phyloP scores from a whole-genome alignment of 2,888 invertebrate genomes.

The Campoletis raptor region DNA sequence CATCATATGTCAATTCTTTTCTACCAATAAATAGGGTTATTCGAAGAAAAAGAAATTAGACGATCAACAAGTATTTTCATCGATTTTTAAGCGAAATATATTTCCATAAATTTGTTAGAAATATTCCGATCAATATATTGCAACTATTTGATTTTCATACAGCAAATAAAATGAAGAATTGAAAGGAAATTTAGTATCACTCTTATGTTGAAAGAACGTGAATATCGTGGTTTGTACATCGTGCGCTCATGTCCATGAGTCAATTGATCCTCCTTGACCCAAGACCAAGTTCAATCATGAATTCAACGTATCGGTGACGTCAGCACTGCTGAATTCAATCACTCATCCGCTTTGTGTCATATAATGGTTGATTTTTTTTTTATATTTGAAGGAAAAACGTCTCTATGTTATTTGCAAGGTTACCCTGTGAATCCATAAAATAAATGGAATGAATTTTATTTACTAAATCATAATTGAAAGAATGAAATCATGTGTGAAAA shows the following conservation, averaged over 20 bases:
- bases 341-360: slow-evolving; percentile 27
- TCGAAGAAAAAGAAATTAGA: neutral
- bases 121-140: neutral
- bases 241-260: slow-evolving; percentile 65
- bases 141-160: neutral
- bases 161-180: neutral
- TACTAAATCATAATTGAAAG: neutral
- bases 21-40: neutral
- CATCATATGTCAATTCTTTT: neutral
- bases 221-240: slow-evolving; percentile 18
- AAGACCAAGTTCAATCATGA: slow-evolving; percentile 72
- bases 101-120: neutral
- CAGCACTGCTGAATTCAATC: slow-evolving; percentile 74
- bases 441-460: neutral
- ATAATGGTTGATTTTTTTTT: too few species aligned
- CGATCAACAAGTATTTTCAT: neutral
- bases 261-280: slow-evolving; percentile 79
- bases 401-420: neutral
- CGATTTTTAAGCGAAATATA: too few species aligned
- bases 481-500: neutral
- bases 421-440: neutral
- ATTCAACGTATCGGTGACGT: slow-evolving; percentile 83
- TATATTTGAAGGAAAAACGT: neutral
- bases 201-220: slow-evolving; percentile 17
- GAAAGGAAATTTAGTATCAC: neutral